phyloP scores from a whole-genome alignment of 2,113 vertebrate species.

The Rhea americana region DNA sequence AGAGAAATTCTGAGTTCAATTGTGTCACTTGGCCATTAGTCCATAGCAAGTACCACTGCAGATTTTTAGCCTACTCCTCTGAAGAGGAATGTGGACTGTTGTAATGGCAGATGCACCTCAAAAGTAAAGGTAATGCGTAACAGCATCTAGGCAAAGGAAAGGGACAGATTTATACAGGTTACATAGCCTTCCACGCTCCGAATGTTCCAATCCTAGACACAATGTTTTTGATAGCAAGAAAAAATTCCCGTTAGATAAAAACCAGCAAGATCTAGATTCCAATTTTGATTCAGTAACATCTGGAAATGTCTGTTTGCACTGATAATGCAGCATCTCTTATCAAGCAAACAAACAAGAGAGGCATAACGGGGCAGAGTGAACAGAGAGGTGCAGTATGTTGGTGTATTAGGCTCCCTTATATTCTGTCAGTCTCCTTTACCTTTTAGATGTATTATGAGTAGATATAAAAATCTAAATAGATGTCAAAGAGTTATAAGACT shows the following conservation, averaged over 20 bases:
- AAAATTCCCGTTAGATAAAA: not conserved
- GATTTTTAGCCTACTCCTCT: not conserved
- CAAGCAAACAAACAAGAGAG: not conserved
- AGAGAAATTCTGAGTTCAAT: not conserved
- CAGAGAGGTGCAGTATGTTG: not conserved
- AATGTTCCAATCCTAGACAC: not conserved
- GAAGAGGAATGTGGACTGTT: not conserved
- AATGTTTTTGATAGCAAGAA: not conserved
- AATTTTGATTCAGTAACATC: conserved; percentile 9
- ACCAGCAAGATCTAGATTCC: conserved; percentile 7
- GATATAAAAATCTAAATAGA: not conserved
- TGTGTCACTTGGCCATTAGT: not conserved
- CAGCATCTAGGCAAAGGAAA: not conserved
- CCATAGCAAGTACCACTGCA: not conserved
- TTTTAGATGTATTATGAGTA: not conserved
- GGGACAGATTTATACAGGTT: not conserved
- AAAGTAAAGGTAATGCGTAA: not conserved
- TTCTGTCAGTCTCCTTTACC: not conserved
- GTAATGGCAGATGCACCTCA: not conserved
- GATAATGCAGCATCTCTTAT: not conserved
- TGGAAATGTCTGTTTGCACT: not conserved
- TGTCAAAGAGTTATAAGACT: not conserved
- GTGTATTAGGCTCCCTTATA: not conserved
- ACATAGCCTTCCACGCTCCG: not conserved
- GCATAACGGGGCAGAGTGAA: not conserved